Base-by-base conservation (phyloP, 2,888 invertebrate genomes). In the Chouioia cunea region DNA sequence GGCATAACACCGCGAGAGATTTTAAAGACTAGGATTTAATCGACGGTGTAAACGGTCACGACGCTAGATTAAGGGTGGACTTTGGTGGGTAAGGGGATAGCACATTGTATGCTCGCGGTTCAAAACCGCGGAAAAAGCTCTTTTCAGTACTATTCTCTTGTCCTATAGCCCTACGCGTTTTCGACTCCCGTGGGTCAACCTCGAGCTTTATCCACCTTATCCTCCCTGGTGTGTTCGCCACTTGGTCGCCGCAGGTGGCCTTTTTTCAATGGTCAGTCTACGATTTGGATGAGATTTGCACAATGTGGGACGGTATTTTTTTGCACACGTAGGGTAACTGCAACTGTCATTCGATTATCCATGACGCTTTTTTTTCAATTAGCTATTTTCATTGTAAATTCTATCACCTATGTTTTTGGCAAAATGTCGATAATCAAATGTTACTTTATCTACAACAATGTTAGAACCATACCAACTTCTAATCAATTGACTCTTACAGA, bases 11-110 rank as follows among this genome's bases (percentile, higher is more conserved):
- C 60, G 65, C 65, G 69, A 58, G 69, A 77, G 71, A 78, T 76
- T 78, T 78, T 77, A 76, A 76, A 75, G 77, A 76, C 76, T 69
- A 73, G 77, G 78, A 78, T 81, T 82, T 82, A 81, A 82, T 82
- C 78, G 79, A 78, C 80, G 79, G 73, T 81, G 79, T 80, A 80
- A 81, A 82, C 78, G 79, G 78, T 79, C 79, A 77, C 78, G 76
- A 73, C 74, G 74, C 65, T 76, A 79, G 73, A 80, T 81, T 77
- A 77, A 79, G 75, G 75, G 74, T 27, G 27, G 27, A 27, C 52
- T 66, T 60, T 27, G 63, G 15, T 16, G 8, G 50, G 36, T 1
- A 6, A 12, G 2, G 10, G 36, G 12, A 56, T 46, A 22, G 47
- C 47, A 12, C 56, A 27, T n/a, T 18, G 43, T 18, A 10, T 15